A percentile compares a stretch with the other conserved stretches of the same genome.
These are phyloP conservation scores for Caenorhabditis brenneri DNA, from an alignment of 1,140 invertebrate species.

Conservation along the genomic window DNA sequence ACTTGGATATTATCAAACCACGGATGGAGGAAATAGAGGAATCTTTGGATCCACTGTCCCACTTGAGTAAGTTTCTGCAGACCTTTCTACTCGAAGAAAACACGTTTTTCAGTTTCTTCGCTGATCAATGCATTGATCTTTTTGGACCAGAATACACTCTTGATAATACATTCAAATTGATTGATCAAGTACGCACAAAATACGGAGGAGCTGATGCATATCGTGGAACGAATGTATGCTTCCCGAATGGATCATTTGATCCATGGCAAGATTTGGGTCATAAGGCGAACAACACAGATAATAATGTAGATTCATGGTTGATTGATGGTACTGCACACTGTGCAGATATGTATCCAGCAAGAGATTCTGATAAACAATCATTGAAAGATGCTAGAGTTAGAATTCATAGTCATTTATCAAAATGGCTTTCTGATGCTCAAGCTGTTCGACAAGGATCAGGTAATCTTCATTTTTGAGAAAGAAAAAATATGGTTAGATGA, in stretches of 20 bases:
- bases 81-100: no score
- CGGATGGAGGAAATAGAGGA: constrained; percentile 72
- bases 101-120: constrained; percentile 77
- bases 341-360: constrained; percentile 40
- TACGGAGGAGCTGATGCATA: constrained; percentile 80
- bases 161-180: constrained; percentile 78
- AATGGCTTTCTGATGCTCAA: constrained; percentile 14
- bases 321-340: constrained; percentile 46
- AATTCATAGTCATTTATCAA: constrained; percentile 8
- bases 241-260: constrained; percentile 54
- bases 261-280: constrained; percentile 51
- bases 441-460: not conserved
- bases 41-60: constrained; percentile 56
- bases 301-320: constrained; percentile 24
- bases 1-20: constrained; percentile 91
- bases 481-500: not conserved
- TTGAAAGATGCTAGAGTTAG: constrained; percentile 17
- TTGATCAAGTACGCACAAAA: constrained; percentile 61
- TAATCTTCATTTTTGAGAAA: no score
- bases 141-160: constrained; percentile 77
- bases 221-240: constrained; percentile 70
- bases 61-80: constrained; percentile 30
- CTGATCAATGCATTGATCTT: constrained; percentile 82
- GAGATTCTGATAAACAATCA: constrained; percentile 1
- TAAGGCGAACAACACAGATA: not conserved